Conservation (phyloP, 2,888 invertebrate genomes). For the Lithosia quadra region DNA sequence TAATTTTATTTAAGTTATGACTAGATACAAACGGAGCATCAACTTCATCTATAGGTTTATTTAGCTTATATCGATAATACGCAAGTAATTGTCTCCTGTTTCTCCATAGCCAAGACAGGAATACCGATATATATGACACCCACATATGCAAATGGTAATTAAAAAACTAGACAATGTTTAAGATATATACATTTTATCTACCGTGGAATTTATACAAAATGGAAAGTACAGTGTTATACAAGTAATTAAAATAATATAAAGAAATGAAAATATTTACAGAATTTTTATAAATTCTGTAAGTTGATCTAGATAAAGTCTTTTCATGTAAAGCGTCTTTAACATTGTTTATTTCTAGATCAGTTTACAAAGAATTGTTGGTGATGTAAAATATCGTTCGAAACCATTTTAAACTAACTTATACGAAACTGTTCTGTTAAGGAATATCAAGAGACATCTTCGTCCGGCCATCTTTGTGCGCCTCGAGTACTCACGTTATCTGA, state of each 20-base stretch:
- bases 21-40: not conserved
- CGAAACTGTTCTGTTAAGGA: not conserved
- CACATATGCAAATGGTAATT: not conserved
- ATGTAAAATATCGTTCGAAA: not conserved
- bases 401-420: not conserved
- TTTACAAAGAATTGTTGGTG: not conserved
- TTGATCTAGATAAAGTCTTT: not conserved
- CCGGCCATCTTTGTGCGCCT: not conserved
- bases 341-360: not conserved
- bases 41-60: not conserved
- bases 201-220: not conserved
- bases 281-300: not conserved
- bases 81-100: conserved; percentile 2
- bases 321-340: not conserved
- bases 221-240: not conserved
- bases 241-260: not conserved
- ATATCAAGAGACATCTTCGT: not conserved
- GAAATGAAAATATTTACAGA: not conserved
- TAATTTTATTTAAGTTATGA: not conserved
- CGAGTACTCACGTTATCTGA: not conserved
- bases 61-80: not conserved
- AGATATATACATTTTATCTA: not conserved
- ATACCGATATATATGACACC: not conserved
- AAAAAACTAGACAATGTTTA: not conserved
- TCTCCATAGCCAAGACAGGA: not conserved